Conservation (phyloP, 2,888 invertebrate genomes). For the Mimachlamys varia region DNA sequence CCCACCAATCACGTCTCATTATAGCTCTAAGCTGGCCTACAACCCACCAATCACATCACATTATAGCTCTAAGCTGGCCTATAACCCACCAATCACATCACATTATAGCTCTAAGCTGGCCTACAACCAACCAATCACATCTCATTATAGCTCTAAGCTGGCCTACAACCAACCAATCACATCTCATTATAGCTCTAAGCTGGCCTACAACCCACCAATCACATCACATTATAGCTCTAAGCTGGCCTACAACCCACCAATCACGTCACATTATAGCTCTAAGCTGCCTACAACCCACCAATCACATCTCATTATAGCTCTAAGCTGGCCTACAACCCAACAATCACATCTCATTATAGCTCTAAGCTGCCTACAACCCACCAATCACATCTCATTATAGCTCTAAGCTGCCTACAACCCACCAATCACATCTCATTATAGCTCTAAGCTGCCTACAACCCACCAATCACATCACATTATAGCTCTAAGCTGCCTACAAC, state of each 20-base stretch:
- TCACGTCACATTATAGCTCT: too few species aligned
- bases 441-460: conserved; percentile 65
- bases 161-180: conserved; percentile 57
- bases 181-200: too few species aligned
- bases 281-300: conserved; percentile 61
- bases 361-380: conserved; percentile 64
- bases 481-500: conserved; percentile 67
- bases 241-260: conserved; percentile 61
- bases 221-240: too few species aligned
- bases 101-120: too few species aligned
- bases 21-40: too few species aligned
- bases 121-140: conserved; percentile 50
- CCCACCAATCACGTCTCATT: neutral
- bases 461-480: neutral
- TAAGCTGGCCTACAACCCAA: conserved; percentile 64
- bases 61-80: too few species aligned
- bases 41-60: neutral
- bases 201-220: conserved; percentile 59
- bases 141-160: too few species aligned
- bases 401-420: conserved; percentile 65
- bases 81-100: neutral
- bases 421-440: neutral
- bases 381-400: neutral
- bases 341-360: neutral
- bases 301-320: neutral